Base-by-base conservation (phyloP, 2,113 vertebrate species). In the Ophthalmolycus amberensis region DNA sequence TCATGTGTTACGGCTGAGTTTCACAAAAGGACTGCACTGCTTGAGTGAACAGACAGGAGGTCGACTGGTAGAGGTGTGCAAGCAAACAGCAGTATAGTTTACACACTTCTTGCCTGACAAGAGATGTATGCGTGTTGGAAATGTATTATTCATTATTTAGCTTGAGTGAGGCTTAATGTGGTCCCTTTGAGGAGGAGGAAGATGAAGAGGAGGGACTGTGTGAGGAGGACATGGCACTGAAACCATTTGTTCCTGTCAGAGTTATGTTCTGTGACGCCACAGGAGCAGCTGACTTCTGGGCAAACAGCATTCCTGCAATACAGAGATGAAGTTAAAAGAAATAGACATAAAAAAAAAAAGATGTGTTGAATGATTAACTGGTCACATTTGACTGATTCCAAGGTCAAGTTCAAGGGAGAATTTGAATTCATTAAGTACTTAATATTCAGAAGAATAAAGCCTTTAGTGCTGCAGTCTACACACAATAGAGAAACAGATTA, bases 161-260 rank as follows among this genome's bases (percentile, higher is more conserved):
- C 42, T 59, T 62, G 16, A 37, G 34, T 15, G 34, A 78, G 65
- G 37, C 63, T 87, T 85, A 94, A 83, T 93, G 92, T 68, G 91
- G 88, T 81, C 93, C 94, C 79, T 95, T 96, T 50, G 93, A 94
- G 59, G 94, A 94, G 50, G 91, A 90, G 70, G 95, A 93, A 27
- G 95, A 94, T 48, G 94, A 94, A 18, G 93, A 86, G 20, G 89
- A 86, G 34, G 93, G 91, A 73, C 94, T 94, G 79, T 92, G 93
- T 9, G 93, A 82, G 20, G 92, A 93, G 70, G 93, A 93, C 65
- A 94, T 91, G 54, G 92, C 86, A n/a, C 91, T 90, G 71, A 95
- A 95, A 56, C 91, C 94, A 56, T 90, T 94, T 1, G 93, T 93
- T 85, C 93, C 94, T 68, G 93, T 87, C 27, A 77, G 48, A 38